Percentiles rank a stretch among this genome's conserved stretches.
Conservation (phyloP, 1,140 invertebrate species). For the Ridgeia piscesae region DNA sequence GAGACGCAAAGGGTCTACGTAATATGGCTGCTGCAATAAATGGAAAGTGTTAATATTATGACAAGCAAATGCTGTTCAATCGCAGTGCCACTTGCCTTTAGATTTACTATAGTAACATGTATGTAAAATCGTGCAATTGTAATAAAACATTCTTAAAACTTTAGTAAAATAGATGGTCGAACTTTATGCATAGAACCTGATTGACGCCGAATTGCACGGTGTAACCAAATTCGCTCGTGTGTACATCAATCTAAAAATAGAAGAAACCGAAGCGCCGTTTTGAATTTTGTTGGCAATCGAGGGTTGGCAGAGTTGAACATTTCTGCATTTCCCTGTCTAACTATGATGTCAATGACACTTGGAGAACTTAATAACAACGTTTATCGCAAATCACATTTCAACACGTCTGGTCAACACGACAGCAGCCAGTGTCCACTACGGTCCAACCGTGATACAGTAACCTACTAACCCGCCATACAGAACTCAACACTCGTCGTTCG, state of each 20-base stretch:
- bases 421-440: neutral
- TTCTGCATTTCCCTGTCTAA: neutral
- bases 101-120: neutral
- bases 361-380: neutral
- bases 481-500: neutral
- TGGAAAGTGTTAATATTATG: neutral
- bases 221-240: neutral
- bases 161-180: neutral
- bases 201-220: neutral
- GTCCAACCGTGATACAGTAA: neutral
- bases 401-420: neutral
- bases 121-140: neutral
- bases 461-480: neutral
- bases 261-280: neutral
- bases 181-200: neutral
- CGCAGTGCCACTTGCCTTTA: neutral
- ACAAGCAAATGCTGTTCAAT: neutral
- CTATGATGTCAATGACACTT: neutral
- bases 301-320: neutral
- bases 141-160: neutral
- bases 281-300: no score
- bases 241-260: neutral
- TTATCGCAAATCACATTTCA: neutral
- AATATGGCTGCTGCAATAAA: neutral
- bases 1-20: neutral